Conservation (phyloP, 2,888 invertebrate genomes). For the Hypolimnas misippus region DNA sequence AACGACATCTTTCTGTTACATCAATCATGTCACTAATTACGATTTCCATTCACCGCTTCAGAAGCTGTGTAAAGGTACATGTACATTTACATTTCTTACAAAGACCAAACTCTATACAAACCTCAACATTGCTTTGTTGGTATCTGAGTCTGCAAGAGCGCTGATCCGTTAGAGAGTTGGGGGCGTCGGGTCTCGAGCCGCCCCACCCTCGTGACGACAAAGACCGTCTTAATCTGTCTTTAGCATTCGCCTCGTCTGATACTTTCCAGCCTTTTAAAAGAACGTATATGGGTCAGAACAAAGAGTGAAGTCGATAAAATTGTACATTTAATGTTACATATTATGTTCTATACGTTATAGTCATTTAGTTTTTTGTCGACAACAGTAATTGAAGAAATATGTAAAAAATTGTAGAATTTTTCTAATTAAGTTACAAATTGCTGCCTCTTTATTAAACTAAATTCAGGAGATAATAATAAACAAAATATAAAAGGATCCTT, state of each 20-base stretch:
- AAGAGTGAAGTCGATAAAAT: conserved; percentile 11
- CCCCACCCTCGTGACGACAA: conserved; percentile 84
- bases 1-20: not conserved
- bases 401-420: not conserved
- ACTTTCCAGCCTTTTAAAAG: conserved; percentile 91
- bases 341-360: too few relatives aligned
- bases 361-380: too few relatives aligned
- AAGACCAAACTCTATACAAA: conserved; percentile 48
- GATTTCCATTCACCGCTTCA: not conserved
- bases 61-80: not conserved
- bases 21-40: not conserved
- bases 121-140: conserved; percentile 96
- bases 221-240: conserved; percentile 85
- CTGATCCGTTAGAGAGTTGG: conserved; percentile 86
- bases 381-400: not conserved
- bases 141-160: conserved; percentile 91
- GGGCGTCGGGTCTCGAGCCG: conserved; percentile 84
- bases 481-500: not conserved
- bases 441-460: not conserved
- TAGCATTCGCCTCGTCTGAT: conserved; percentile 87
- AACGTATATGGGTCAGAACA: conserved; percentile 40
- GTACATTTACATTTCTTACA: conserved; percentile 15
- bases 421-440: not conserved
- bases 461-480: not conserved
- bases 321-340: too few relatives aligned